Percentiles rank a stretch among this genome's conserved stretches.
These are phyloP conservation scores for Parambassis ranga DNA, from an alignment of 2,797 vertebrate genomes.

Conservation along the genomic window DNA sequence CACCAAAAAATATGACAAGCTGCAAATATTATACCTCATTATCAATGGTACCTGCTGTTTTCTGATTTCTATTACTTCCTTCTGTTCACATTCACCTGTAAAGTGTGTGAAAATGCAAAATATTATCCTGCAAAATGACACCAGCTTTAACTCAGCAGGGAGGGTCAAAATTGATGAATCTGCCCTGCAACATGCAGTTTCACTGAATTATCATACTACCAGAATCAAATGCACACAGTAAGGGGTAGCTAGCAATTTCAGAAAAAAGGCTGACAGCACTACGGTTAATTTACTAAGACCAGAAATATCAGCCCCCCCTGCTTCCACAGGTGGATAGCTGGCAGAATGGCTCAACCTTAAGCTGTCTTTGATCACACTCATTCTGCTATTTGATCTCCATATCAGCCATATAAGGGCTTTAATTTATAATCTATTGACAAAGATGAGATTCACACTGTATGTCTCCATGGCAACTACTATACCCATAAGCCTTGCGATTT, in stretches of 20 bases:
- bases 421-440: constrained; percentile 13
- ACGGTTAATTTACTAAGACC: constrained; percentile 28
- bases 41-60: constrained; percentile 7
- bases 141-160: constrained; percentile 20
- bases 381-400: too few relatives aligned
- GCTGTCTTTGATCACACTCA: too few relatives aligned
- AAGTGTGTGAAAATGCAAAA: constrained; percentile 12
- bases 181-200: constrained; percentile 22
- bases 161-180: constrained; percentile 44
- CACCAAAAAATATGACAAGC: constrained; percentile 6
- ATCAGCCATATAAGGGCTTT: neutral
- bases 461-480: constrained; percentile 37
- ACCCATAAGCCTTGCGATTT: neutral
- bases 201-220: constrained; percentile 16
- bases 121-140: neutral
- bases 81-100: neutral
- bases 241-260: constrained; percentile 20
- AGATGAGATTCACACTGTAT: neutral
- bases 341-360: constrained; percentile 24
- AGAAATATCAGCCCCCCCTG: constrained; percentile 21
- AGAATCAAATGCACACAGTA: constrained; percentile 23
- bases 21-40: constrained; percentile 14
- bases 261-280: constrained; percentile 31
- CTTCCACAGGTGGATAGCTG: constrained; percentile 11
- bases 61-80: neutral